Conservation (phyloP, 64 coral and sea anemone genomes). For the Actinia equina region DNA sequence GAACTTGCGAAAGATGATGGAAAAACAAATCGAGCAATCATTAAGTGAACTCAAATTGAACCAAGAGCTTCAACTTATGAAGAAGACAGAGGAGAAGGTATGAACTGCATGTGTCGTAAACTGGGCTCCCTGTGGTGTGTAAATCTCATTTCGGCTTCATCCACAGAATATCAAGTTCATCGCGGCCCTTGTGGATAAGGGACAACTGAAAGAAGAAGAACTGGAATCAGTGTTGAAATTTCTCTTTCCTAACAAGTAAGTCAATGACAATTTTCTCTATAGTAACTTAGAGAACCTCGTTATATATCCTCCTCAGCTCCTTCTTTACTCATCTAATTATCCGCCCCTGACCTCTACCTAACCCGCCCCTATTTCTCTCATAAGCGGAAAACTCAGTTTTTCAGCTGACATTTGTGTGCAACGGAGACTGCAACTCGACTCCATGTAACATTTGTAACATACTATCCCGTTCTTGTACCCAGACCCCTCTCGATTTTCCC, state of each 20-base stretch:
- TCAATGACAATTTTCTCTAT: neutral
- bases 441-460: too few species aligned
- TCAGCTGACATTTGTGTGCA: too few species aligned
- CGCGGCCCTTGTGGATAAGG: conserved; percentile 74
- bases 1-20: conserved; percentile 50
- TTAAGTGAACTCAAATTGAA: conserved; percentile 61
- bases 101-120: neutral
- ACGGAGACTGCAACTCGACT: too few species aligned
- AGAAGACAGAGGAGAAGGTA: conserved; percentile 60
- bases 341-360: too few species aligned
- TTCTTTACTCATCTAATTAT: too few species aligned
- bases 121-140: neutral
- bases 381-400: too few species aligned
- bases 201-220: conserved; percentile 76
- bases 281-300: too few species aligned
- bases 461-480: too few species aligned
- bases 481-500: too few species aligned
- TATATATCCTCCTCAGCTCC: too few species aligned
- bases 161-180: conserved; percentile 75
- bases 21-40: conserved; percentile 82
- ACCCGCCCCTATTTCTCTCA: too few species aligned
- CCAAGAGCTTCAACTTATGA: conserved; percentile 60
- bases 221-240: conserved; percentile 68
- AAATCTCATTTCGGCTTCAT: neutral
- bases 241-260: conserved; percentile 91